Evolutionary conservation across 2,113 vertebrate species (phyloP), one percentile per base, ranked within the genome.

Genomic region (Channa argus): DNA sequence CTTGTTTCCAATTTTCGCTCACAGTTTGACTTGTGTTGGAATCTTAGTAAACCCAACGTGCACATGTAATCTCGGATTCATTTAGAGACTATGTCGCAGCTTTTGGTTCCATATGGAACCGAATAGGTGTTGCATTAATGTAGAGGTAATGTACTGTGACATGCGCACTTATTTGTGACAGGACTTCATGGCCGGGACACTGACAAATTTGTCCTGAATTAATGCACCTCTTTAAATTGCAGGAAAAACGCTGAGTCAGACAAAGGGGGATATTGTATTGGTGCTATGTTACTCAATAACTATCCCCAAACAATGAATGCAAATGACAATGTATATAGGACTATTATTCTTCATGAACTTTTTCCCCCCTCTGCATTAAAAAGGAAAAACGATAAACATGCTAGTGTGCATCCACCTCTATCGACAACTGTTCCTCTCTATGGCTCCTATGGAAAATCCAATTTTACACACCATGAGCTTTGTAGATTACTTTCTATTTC

Each of bases 381-480:
- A 85, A 74, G 73, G 68, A 72, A 78, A 89, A 89, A 88, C 82
- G 82, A 89, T 89, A 88, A 87, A 91, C 80, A 90, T 77, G 80
- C 56, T 72, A 77, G 76, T 77, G 84, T 80, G 84, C 86, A 88
- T 81, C 90, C 88, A 88, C 84, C 86, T 92, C 86, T 71, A 90
- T 92, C 90, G 85, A 93, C 89, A 92, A 90, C 88, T 91, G 89
- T 92, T 94, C 87, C 87, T 93, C 91, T 90, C 81, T 46, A 80
- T 82, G 85, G 86, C 90, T 92, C 84, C 86, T 88, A 90, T 89
- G 83, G 89, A 91, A 94, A 94, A 94, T 94, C 89, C 89, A 94
- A 93, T 95, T 94, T 94, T 93, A 94, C 93, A 94, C 91, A 90
- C 84, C 91, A 90, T 73, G 88, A 92, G 87, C 79, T 92, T 88